Evolutionary conservation across 2,888 invertebrate genomes (phyloP).

Genomic region (Dascillus cervinus): DNA sequence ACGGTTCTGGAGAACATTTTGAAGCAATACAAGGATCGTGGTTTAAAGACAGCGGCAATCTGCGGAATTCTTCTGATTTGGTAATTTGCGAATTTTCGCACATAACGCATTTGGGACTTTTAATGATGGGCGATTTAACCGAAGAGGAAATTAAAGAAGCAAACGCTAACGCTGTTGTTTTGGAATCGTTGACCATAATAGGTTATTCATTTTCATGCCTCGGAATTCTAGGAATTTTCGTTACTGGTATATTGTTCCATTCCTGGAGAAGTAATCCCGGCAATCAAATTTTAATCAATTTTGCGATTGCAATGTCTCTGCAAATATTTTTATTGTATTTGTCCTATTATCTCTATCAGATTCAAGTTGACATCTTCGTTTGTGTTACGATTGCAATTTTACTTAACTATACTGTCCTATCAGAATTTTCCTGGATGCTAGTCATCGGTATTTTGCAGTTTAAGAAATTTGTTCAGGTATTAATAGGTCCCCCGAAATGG

Average conservation of each 20-base stretch:
- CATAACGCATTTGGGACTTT: slow-evolving; percentile 49
- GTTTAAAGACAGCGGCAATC: no score
- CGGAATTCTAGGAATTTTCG: background rate
- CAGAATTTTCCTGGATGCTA: slow-evolving; percentile 61
- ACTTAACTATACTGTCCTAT: slow-evolving; percentile 54
- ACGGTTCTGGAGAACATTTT: no score
- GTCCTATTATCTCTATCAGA: slow-evolving; percentile 27
- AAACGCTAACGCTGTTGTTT: no score
- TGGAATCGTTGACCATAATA: slow-evolving; percentile 18
- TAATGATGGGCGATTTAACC: slow-evolving; percentile 25
- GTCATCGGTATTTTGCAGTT: slow-evolving; percentile 58
- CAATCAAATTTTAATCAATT: slow-evolving; percentile 57
- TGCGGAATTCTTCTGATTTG: no score
- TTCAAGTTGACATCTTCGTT: slow-evolving; percentile 34
- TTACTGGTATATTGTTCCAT: slow-evolving; percentile 35
- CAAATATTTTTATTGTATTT: slow-evolving; percentile 45
- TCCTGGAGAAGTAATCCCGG: slow-evolving; percentile 56
- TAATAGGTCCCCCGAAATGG: slow-evolving; percentile 45
- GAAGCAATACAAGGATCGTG: no score
- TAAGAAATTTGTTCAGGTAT: slow-evolving; percentile 52
- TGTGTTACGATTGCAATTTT: slow-evolving; percentile 50
- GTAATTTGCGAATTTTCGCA: slow-evolving; percentile 46
- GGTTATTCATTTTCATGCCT: background rate
- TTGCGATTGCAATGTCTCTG: slow-evolving; percentile 54
- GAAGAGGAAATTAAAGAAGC: slow-evolving; percentile 33